phyloP scores from a whole-genome alignment of 2,113 vertebrate species.

The Phaethornis superciliosus region DNA sequence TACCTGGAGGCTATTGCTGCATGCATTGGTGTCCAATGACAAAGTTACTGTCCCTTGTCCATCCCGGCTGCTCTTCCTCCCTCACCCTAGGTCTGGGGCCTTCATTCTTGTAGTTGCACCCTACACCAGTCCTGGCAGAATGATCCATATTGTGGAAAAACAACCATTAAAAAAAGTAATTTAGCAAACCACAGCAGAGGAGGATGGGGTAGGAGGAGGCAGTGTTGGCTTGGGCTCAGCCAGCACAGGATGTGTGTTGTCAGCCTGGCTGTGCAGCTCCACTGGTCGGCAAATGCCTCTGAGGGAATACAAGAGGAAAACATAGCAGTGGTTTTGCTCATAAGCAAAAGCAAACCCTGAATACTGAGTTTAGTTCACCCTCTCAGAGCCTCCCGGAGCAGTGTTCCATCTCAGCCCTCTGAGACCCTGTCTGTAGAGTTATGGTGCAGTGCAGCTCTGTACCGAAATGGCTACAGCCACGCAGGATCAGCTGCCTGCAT shows the following conservation, averaged over 20 bases:
- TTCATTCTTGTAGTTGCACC: neutral
- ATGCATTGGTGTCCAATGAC: neutral
- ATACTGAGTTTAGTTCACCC: neutral
- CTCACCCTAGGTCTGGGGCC: fast-evolving
- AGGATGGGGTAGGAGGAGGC: neutral
- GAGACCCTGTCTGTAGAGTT: neutral
- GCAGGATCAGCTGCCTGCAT: fast-evolving
- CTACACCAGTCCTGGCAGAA: neutral
- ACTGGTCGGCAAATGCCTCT: fast-evolving
- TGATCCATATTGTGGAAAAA: neutral
- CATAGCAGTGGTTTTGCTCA: neutral
- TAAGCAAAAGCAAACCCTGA: neutral
- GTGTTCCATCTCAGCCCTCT: neutral
- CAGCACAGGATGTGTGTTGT: fast-evolving
- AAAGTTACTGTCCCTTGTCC: neutral
- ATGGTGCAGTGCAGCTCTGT: fast-evolving
- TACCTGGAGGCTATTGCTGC: neutral
- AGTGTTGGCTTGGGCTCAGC: neutral
- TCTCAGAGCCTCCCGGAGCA: neutral
- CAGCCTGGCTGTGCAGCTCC: neutral
- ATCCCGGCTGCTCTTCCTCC: neutral
- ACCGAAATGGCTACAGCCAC: neutral
- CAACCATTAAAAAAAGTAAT: neutral
- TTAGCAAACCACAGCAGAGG: neutral
- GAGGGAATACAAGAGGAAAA: neutral